These are phyloP conservation scores for Sarcophilus harrisii DNA, from an alignment of 2,797 vertebrate species.

Conservation along the genomic window DNA sequence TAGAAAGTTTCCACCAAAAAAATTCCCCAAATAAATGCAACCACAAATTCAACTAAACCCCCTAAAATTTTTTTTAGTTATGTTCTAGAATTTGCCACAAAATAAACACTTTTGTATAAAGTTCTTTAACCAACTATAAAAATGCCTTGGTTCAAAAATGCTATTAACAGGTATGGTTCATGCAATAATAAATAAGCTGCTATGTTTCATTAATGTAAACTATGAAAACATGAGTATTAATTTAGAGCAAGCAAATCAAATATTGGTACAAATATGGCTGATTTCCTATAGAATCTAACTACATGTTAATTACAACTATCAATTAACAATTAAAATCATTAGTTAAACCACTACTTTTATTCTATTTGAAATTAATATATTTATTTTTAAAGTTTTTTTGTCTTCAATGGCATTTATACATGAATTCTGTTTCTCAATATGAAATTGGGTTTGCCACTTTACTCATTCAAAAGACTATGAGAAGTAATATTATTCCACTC, in stretches of 20 bases:
- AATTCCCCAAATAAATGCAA: background rate
- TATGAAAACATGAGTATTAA: background rate
- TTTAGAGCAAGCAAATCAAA: constrained; percentile 25
- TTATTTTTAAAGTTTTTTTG: constrained; percentile 29
- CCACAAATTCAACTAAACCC: background rate
- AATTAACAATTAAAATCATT: background rate
- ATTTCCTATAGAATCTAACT: background rate
- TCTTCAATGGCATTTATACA: constrained; percentile 30
- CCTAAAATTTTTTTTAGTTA: background rate
- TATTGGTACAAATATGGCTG: background rate
- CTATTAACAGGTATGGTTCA: background rate
- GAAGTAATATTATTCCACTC: background rate
- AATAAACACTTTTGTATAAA: background rate
- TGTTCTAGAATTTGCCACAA: background rate
- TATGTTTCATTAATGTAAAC: constrained; percentile 21
- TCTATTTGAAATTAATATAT: background rate
- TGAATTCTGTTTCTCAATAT: background rate
- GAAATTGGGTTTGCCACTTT: background rate
- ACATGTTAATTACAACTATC: background rate
- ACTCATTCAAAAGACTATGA: background rate
- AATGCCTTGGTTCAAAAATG: background rate
- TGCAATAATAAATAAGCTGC: background rate
- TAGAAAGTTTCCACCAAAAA: background rate
- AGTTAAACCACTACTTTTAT: background rate
- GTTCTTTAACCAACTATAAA: background rate